Evolutionary conservation across 2,888 invertebrate genomes (phyloP).

Genomic region (Falcaria lacertinaria): DNA sequence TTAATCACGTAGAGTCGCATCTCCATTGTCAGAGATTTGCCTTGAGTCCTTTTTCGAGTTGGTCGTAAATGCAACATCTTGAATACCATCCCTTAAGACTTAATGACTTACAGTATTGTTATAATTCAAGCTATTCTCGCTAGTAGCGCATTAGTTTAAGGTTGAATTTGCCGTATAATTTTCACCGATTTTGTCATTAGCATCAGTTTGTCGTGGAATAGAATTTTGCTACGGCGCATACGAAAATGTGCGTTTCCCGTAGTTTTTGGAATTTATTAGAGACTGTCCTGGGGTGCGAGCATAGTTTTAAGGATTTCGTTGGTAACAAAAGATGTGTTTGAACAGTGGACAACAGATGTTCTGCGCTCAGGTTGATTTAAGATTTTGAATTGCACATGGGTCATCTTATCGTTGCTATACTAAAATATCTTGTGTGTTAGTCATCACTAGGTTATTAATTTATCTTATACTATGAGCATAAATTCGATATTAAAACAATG

Average conservation of each 20-base stretch:
- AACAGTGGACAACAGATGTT: conserved; percentile 33
- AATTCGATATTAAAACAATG: too few relatives aligned
- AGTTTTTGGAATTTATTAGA: conserved; percentile 59
- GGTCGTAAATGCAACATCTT: conserved; percentile 64
- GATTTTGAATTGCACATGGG: neutral
- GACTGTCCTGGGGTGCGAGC: conserved; percentile 28
- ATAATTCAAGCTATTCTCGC: conserved; percentile 39
- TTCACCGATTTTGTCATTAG: conserved; percentile 38
- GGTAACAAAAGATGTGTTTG: conserved; percentile 19
- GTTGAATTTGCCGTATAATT: conserved; percentile 29
- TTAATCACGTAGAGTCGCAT: conserved; percentile 8
- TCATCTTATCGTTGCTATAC: too few relatives aligned
- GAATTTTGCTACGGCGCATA: conserved; percentile 65
- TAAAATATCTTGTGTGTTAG: too few relatives aligned
- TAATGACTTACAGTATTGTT: conserved; percentile 58
- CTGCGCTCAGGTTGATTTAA: conserved; percentile 2
- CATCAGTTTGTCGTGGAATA: conserved; percentile 22
- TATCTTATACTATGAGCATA: too few relatives aligned
- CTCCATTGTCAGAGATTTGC: conserved; percentile 11
- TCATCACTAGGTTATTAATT: too few relatives aligned
- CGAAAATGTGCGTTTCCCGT: conserved; percentile 70
- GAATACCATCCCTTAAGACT: conserved; percentile 67
- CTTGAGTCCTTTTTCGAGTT: conserved; percentile 30
- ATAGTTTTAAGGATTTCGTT: conserved; percentile 27
- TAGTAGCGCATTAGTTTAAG: conserved; percentile 26